A percentile compares a stretch with the other conserved stretches of the same genome.
Conservation (phyloP, 2,888 invertebrate species). For the Seladonia tumulorum region DNA sequence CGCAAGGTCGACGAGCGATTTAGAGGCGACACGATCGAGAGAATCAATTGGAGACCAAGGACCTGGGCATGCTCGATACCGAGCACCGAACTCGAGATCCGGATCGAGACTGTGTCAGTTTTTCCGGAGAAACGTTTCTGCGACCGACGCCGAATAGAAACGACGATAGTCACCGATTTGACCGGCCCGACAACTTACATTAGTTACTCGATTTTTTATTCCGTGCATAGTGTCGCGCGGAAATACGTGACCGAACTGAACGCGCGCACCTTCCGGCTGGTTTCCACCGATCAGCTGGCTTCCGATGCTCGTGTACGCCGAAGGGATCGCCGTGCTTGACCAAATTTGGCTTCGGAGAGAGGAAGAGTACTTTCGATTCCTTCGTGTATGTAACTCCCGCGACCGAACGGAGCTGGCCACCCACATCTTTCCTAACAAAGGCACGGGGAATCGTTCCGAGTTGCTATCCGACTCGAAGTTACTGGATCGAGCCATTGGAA, state of each 20-base stretch:
- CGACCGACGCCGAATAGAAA: background rate
- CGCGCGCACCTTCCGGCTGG: background rate
- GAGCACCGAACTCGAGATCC: constrained; percentile 4
- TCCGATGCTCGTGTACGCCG: background rate
- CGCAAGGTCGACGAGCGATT: constrained; percentile 36
- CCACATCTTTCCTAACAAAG: background rate
- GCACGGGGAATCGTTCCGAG: background rate
- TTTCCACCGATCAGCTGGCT: constrained; percentile 7
- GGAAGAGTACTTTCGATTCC: background rate
- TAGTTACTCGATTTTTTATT: constrained; percentile 20
- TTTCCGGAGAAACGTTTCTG: background rate
- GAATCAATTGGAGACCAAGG: constrained; percentile 32
- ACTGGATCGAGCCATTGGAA: background rate
- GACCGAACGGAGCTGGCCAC: background rate
- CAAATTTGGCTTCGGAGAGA: background rate
- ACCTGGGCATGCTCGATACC: background rate
- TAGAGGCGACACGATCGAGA: constrained; percentile 40
- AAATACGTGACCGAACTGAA: constrained; percentile 25
- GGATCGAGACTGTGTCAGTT: background rate
- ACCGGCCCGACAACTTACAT: background rate
- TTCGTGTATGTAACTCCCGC: background rate
- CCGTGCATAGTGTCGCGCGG: constrained; percentile 20
- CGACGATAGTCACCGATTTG: background rate
- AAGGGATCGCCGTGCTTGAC: background rate
- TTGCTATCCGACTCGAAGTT: background rate